phyloP scores from a whole-genome alignment of 2,113 vertebrate species.

The Sebastes fasciatus region DNA sequence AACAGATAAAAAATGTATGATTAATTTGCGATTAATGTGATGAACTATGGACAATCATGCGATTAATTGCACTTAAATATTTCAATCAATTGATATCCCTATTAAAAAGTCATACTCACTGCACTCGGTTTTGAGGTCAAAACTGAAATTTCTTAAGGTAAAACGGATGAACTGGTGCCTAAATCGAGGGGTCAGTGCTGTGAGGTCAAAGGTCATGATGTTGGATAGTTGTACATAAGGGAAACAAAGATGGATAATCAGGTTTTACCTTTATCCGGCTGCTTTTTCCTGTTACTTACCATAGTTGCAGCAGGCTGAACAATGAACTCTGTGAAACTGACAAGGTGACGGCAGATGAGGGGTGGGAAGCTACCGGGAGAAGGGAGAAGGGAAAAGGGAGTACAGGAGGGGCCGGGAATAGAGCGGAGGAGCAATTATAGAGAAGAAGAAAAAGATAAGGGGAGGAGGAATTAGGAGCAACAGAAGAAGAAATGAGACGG shows the following conservation, averaged over 20 bases:
- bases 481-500: constrained; percentile 11
- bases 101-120: too few species aligned
- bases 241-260: background rate
- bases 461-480: constrained; percentile 25
- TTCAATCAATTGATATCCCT: too few species aligned
- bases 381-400: constrained; percentile 1
- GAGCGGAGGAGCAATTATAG: constrained; percentile 1
- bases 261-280: constrained; percentile 8
- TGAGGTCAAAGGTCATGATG: constrained; percentile 3
- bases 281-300: constrained; percentile 46
- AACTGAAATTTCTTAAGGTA: background rate
- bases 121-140: too few species aligned
- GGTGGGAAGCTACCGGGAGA: constrained; percentile 9
- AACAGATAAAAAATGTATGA: too few species aligned
- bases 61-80: too few species aligned
- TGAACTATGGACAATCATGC: too few species aligned
- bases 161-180: background rate
- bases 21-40: too few species aligned
- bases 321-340: constrained; percentile 49
- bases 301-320: constrained; percentile 19
- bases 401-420: constrained; percentile 14
- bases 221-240: background rate
- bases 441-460: constrained; percentile 5
- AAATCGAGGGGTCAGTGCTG: background rate
- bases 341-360: constrained; percentile 58